These are phyloP conservation scores for Sterrhoptilus dennistouni DNA, from an alignment of 2,113 vertebrate species.

Conservation along the genomic window DNA sequence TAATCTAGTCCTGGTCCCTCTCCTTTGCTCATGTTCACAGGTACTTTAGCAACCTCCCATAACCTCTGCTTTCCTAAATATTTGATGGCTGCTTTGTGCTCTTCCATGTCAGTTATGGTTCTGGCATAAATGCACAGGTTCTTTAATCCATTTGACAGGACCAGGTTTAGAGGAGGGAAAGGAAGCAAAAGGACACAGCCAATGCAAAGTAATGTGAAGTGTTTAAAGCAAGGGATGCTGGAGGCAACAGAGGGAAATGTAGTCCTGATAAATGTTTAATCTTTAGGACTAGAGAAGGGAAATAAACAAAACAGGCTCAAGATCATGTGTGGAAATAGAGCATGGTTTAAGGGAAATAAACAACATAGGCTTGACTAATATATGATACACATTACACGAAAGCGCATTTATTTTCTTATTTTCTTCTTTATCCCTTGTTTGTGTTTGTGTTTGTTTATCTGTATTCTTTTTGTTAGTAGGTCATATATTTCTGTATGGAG, in stretches of 20 bases:
- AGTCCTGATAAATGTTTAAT: constrained; percentile 35
- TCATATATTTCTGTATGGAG: not conserved
- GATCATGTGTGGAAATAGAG: not conserved
- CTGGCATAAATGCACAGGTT: not conserved
- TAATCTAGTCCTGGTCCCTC: not conserved
- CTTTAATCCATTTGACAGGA: constrained; percentile 31
- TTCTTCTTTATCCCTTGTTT: not conserved
- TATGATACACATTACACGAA: not conserved
- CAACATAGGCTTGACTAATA: not conserved
- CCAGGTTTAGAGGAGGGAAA: not conserved
- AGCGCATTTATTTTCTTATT: not conserved
- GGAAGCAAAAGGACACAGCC: not conserved
- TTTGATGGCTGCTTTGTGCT: constrained; percentile 24
- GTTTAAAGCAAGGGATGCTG: constrained; percentile 3
- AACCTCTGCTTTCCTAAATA: constrained; percentile 19
- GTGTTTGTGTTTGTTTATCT: not conserved
- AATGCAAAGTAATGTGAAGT: not conserved
- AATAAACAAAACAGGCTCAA: not conserved
- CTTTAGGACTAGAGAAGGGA: not conserved
- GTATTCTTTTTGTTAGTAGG: not conserved
- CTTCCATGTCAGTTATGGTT: not conserved
- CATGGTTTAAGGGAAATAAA: not conserved
- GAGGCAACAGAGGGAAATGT: not conserved
- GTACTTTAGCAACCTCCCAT: not conserved
- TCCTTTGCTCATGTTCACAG: not conserved